Evolutionary conservation across 2,888 invertebrate genomes (phyloP), one percentile per base, ranked within the genome.

Genomic region (Tiliacea aurago): DNA sequence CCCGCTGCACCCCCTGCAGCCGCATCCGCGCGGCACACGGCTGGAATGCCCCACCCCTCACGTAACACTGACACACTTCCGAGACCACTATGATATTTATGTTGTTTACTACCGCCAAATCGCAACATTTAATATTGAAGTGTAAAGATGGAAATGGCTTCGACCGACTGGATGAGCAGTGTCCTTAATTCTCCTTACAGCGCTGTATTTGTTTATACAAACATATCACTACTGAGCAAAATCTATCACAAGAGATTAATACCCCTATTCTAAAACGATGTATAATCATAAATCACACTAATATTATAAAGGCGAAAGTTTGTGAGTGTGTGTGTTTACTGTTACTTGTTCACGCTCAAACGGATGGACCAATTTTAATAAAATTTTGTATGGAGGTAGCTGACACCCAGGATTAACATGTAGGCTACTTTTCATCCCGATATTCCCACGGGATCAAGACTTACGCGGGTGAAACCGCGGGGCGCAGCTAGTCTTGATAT

Each of bases 61-160:
- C 65, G 76, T 85, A 85, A 84, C 77, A 76, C 82, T 85, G 84
- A 85, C 84, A 84, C 77, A 84, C 72, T 73, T 85, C 77, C 76
- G 70, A 23, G 56, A 33, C 66, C 58, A 84, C 79, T 79, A 68
- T 53, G 74, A 71, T 84, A 85, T 84, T 81, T 79, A 81, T 81
- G 75, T 85, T 81, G 79, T 85, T 85, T 78, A 83, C 71, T 73
- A 75, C 73, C 65, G 47, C 65, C 70, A 68, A 80, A 76, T 72
- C 66, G 45, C 56, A 69, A 69, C 68, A 49, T 59, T 65, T 62
- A 56, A 61, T 74, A 68, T 73, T 72, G 28, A 80, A 73, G 61
- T 56, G n/a, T 37, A 64, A 70, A 61, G 61, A 68, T 70, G 53
- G 51, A 33, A 62, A 69, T 75, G 64, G 62, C n/a, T 63, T 61